Conservation (phyloP, 2,797 vertebrate genomes). For the Cryptoprocta ferox region DNA sequence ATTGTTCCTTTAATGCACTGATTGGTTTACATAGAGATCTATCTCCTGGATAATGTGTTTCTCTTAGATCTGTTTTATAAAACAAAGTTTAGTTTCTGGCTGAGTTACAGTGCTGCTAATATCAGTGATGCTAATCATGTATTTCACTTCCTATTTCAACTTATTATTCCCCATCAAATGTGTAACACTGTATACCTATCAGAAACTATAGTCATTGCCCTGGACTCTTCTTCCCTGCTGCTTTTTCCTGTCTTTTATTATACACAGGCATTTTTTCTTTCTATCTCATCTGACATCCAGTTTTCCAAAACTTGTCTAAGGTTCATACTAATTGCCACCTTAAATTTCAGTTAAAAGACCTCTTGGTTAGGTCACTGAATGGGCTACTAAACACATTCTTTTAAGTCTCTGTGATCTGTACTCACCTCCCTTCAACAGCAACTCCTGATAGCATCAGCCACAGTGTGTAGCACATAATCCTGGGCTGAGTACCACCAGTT, state of each 20-base stretch:
- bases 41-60: neutral
- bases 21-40: neutral
- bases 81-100: neutral
- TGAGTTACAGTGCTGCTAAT: neutral
- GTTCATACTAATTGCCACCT: neutral
- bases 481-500: neutral
- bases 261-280: neutral
- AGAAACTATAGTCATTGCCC: neutral
- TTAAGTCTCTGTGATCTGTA: neutral
- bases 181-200: neutral
- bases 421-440: neutral
- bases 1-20: neutral
- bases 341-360: slow-evolving; percentile 15
- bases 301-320: neutral
- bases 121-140: neutral
- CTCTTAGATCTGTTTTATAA: neutral
- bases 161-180: neutral
- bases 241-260: neutral
- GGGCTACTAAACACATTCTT: neutral
- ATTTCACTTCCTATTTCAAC: neutral
- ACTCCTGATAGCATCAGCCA: neutral
- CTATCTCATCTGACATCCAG: neutral
- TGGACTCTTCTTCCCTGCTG: neutral
- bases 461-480: neutral
- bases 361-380: neutral